phyloP scores from a whole-genome alignment of 2,113 vertebrate genomes.

The Daphoenositta chrysoptera region DNA sequence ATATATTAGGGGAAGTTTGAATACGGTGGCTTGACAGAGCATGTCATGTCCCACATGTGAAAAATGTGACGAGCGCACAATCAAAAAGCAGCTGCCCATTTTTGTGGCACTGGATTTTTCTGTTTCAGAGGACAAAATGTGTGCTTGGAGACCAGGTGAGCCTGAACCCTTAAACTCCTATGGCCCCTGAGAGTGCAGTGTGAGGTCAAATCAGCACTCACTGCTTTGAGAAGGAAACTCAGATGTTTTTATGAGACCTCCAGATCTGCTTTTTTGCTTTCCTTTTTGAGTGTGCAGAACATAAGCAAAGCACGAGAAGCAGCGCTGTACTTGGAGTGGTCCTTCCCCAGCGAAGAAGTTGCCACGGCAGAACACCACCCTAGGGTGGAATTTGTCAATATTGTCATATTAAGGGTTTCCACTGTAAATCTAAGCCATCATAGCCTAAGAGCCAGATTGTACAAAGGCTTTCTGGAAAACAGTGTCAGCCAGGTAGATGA shows the following conservation, averaged over 20 bases:
- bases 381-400: background rate
- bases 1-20: background rate
- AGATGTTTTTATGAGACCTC: background rate
- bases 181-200: background rate
- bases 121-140: background rate
- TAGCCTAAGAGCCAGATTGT: background rate
- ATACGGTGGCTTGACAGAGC: background rate
- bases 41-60: background rate
- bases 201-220: background rate
- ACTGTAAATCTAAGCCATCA: background rate
- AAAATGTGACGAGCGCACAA: background rate
- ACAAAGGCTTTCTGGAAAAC: background rate
- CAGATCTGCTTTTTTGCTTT: background rate
- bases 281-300: background rate
- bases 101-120: background rate
- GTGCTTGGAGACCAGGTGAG: background rate
- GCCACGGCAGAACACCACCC: background rate
- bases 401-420: background rate
- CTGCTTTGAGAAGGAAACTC: background rate
- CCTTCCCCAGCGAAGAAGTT: slow-evolving; percentile 14
- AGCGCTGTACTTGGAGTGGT: background rate
- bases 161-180: background rate
- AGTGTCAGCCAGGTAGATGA: background rate
- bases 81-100: background rate
- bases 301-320: background rate